A percentile compares a stretch with the other conserved stretches of the same genome.
Conservation (phyloP, 2,113 vertebrate species). For the Motacilla alba region DNA sequence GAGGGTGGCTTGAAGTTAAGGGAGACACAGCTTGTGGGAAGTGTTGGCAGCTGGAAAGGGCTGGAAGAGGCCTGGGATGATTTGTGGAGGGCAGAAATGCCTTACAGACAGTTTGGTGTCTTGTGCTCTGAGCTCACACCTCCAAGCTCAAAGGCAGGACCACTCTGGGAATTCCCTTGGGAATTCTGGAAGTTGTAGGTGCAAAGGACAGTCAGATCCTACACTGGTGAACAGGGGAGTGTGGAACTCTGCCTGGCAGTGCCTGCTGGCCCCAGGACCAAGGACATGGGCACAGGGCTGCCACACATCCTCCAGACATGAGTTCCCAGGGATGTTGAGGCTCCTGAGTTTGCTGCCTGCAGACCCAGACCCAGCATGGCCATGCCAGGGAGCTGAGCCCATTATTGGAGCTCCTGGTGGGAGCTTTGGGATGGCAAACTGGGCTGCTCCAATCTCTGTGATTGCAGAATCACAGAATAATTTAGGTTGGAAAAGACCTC, state of each 20-base stretch:
- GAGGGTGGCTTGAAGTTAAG: not conserved
- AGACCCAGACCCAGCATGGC: not conserved
- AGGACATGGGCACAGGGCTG: not conserved
- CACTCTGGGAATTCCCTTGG: not conserved
- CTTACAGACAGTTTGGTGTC: not conserved
- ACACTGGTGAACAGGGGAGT: not conserved
- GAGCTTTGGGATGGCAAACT: not conserved
- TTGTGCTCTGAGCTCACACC: not conserved
- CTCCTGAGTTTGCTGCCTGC: not conserved
- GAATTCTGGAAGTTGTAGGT: not conserved
- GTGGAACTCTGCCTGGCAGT: not conserved
- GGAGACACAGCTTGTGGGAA: not conserved
- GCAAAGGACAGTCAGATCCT: not conserved
- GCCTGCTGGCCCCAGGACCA: not conserved
- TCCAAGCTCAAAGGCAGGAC: not conserved
- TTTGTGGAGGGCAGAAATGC: not conserved
- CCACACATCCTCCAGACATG: not conserved
- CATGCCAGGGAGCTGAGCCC: not conserved
- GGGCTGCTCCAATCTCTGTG: not conserved
- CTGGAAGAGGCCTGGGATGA: not conserved
- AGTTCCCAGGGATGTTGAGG: not conserved
- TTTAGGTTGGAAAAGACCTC: not conserved
- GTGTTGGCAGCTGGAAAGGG: not conserved
- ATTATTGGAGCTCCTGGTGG: not conserved
- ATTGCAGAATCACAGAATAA: not conserved